Percentiles rank a stretch among this genome's conserved stretches.
These are phyloP conservation scores for Pangasius djambal DNA, from an alignment of 2,797 vertebrate species.

Conservation along the genomic window DNA sequence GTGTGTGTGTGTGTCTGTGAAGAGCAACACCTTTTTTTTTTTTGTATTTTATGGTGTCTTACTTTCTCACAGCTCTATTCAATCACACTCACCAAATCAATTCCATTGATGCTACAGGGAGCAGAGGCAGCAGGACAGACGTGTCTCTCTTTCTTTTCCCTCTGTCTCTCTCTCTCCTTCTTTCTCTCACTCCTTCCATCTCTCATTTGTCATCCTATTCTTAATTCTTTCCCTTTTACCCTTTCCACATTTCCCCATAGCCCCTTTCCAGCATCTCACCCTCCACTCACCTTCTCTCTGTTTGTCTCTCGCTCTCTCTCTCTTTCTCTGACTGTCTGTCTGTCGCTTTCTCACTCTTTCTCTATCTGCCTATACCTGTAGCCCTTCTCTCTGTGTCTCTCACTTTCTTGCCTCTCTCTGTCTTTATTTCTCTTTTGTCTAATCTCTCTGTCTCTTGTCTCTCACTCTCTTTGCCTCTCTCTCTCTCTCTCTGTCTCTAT, in stretches of 20 bases:
- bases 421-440: background rate
- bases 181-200: background rate
- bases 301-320: constrained; percentile 36
- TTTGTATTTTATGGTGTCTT: constrained; percentile 44
- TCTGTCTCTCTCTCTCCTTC: constrained; percentile 17
- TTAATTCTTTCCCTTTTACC: constrained; percentile 15
- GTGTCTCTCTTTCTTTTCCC: constrained; percentile 5
- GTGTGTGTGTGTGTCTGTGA: constrained; percentile 4
- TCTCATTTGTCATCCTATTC: constrained; percentile 40
- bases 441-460: background rate
- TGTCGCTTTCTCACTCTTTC: background rate
- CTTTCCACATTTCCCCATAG: constrained; percentile 5
- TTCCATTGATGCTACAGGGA: constrained; percentile 45
- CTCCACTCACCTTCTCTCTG: constrained; percentile 56
- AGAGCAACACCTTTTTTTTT: constrained; percentile 24
- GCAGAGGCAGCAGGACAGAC: constrained; percentile 29
- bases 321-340: constrained; percentile 4
- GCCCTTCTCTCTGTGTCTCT: background rate
- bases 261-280: constrained; percentile 41
- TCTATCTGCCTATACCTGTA: background rate
- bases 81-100: constrained; percentile 48
- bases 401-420: constrained; percentile 40
- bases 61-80: constrained; percentile 46
- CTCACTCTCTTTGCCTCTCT: constrained; percentile 39
- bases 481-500: background rate